These are phyloP conservation scores for Pagrus major DNA, from an alignment of 2,113 vertebrate genomes.

Conservation along the genomic window DNA sequence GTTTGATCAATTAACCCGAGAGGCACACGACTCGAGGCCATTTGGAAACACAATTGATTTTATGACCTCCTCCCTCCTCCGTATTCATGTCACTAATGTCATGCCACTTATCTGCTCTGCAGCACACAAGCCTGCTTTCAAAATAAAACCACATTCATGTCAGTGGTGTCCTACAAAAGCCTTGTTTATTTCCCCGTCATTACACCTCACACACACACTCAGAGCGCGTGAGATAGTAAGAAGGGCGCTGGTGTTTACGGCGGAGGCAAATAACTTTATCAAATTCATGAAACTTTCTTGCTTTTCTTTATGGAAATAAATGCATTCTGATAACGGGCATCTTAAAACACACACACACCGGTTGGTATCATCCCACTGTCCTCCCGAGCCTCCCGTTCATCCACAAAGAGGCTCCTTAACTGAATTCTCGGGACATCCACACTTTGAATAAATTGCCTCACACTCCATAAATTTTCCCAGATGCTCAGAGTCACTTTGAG, in stretches of 20 bases:
- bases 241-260: background rate
- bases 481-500: constrained; percentile 76
- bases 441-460: constrained; percentile 71
- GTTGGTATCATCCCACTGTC: background rate
- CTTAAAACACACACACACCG: background rate
- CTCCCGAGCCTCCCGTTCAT: constrained; percentile 4
- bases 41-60: constrained; percentile 61
- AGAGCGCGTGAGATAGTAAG: background rate
- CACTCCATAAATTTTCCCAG: constrained; percentile 76
- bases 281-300: background rate
- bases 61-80: constrained; percentile 44
- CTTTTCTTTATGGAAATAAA: background rate
- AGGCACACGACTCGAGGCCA: constrained; percentile 20
- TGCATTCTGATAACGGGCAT: background rate
- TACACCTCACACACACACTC: background rate
- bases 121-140: constrained; percentile 9
- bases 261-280: background rate
- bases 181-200: background rate
- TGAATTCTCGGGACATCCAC: constrained; percentile 56
- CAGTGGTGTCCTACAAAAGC: background rate
- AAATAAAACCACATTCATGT: background rate
- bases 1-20: constrained; percentile 62
- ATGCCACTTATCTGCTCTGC: constrained; percentile 37
- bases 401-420: constrained; percentile 17
- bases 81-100: constrained; percentile 32